phyloP scores from a whole-genome alignment of 1,140 invertebrate genomes.

The Microplitis mediator region DNA sequence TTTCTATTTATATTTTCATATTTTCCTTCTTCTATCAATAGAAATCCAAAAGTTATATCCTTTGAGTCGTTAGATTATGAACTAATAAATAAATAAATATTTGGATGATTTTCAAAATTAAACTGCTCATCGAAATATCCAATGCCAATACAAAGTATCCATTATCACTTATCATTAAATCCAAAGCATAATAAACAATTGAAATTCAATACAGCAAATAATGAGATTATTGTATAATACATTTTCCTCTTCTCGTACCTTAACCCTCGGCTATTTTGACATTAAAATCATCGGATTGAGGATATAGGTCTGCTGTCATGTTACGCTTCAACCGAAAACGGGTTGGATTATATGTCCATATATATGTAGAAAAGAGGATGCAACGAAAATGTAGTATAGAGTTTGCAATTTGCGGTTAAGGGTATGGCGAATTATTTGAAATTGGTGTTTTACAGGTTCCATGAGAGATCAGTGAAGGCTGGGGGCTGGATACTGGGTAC shows the following conservation, averaged over 20 bases:
- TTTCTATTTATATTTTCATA: no score
- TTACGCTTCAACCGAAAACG: background rate
- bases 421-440: constrained; percentile 28
- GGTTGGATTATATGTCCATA: no score
- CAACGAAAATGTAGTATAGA: constrained; percentile 55
- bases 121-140: no score
- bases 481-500: background rate
- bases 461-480: background rate
- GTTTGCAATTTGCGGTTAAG: constrained; percentile 60
- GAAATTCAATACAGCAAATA: constrained; percentile 7
- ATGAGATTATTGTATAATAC: background rate
- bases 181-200: background rate
- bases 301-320: constrained; percentile 17
- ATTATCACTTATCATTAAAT: constrained; percentile 22
- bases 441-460: constrained; percentile 12
- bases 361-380: constrained; percentile 17
- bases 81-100: no score
- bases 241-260: background rate
- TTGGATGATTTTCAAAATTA: no score
- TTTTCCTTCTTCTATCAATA: no score
- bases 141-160: background rate
- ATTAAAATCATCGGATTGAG: background rate
- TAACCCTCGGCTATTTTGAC: background rate
- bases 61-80: no score
- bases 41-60: no score